Evolutionary conservation across 2,888 invertebrate species (phyloP), one percentile per base, ranked within the genome.

Genomic region (Saturnia japonica): DNA sequence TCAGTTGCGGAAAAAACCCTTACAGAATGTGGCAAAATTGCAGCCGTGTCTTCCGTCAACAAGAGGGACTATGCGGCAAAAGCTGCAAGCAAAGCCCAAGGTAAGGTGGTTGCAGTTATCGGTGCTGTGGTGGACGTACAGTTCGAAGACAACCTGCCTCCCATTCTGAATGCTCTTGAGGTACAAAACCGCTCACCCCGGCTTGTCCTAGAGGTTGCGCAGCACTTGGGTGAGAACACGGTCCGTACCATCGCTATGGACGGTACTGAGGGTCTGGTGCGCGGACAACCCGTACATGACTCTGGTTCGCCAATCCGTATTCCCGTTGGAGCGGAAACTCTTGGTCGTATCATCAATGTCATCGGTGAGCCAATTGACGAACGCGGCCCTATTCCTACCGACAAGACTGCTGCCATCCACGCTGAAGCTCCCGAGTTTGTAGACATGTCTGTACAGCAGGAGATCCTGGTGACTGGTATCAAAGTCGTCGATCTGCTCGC

Each of bases 61-160:
- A 91, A 88, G 77, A 82, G 90, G 72, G 89, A 92, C 77, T 92
- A 91, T 86, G 94, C 95, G 54, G 89, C 88, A 34, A 88, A 89
- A 82, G 82, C 86, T 69, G 74, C 85, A 75, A 85, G 79, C 68
- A 83, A 84, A 76, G 88, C 75, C 12, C 88, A 95, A 82, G 97
- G 97, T 81, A 96, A 94, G 88, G 95, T 99, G 76, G 98, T 98
- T 62, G 98, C 99, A 70, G 99, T 99, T 73, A 99, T 99, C 89
- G 99, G 99, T 95, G 99, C 99, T 88, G 99, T 99, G 60, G 99
- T 99, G 71, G 99, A 99, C 89, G 99, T 99, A 14, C 98, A 99
- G 89, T 99, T 99, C 87, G 98, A 99, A 73, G 98, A 97, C 79
- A 95, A 95, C 71, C 95, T 99, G 70, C 99, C 99, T 71, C 96